Conservation (phyloP, 2,888 invertebrate genomes). For the Enoplolaimus lenunculus region DNA sequence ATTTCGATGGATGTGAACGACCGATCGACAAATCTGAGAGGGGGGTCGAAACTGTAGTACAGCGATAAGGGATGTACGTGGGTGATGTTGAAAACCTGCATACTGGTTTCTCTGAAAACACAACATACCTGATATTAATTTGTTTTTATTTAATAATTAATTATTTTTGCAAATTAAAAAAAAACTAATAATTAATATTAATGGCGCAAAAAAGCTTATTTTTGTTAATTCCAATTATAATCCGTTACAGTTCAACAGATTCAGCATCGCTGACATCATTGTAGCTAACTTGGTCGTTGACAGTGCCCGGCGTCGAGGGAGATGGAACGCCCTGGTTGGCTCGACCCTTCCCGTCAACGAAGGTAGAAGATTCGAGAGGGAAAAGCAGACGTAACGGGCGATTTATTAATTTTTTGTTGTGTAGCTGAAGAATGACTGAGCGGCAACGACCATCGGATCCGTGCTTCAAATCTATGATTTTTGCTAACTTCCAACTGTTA, state of each 20-base stretch:
- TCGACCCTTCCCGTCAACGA: too few relatives aligned
- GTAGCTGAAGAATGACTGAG: not conserved
- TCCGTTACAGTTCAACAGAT: not conserved
- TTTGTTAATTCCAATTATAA: too few relatives aligned
- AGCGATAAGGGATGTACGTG: not conserved
- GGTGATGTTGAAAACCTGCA: not conserved
- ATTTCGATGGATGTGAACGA: constrained; percentile 3
- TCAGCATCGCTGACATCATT: not conserved
- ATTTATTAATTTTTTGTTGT: not conserved
- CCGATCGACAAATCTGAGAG: not conserved
- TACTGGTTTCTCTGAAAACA: not conserved
- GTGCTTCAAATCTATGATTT: not conserved
- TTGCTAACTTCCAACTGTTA: not conserved
- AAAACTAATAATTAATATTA: too few relatives aligned
- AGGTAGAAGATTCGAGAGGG: constrained; percentile 2
- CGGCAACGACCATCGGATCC: not conserved
- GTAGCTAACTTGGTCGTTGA: not conserved
- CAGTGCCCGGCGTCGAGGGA: not conserved
- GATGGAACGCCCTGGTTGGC: not conserved
- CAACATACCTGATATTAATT: too few relatives aligned
- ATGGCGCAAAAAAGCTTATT: too few relatives aligned
- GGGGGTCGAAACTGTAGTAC: not conserved
- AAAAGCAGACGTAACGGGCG: not conserved
- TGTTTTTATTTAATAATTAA: too few relatives aligned
- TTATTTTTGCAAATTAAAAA: too few relatives aligned